phyloP scores from a whole-genome alignment of 1,140 invertebrate species.

The Phthorimaea operculella region DNA sequence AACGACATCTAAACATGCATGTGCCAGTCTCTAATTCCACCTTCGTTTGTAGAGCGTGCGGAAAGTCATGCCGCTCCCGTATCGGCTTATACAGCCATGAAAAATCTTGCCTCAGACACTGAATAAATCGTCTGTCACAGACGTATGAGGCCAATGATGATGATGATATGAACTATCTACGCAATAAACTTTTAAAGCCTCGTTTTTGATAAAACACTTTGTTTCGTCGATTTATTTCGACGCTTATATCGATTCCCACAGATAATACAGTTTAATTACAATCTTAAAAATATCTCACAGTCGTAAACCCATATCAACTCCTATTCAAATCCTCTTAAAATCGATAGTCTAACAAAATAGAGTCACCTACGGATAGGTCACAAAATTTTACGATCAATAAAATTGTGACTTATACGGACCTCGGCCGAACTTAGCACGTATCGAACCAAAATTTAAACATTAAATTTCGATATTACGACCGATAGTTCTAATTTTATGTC shows the following conservation, averaged over 20 bases:
- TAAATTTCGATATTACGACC: conserved; percentile 57
- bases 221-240: not conserved
- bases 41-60: too few species aligned
- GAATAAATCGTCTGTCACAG: too few species aligned
- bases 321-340: conserved; percentile 34
- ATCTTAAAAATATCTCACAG: conserved; percentile 16
- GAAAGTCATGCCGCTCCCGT: too few species aligned
- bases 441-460: conserved; percentile 37
- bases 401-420: conserved; percentile 48
- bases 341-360: conserved; percentile 48
- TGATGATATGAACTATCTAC: too few species aligned
- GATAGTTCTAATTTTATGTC: conserved; percentile 53
- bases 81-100: too few species aligned
- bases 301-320: conserved; percentile 24
- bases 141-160: too few species aligned
- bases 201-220: not conserved
- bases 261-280: conserved; percentile 36
- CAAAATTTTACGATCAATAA: conserved; percentile 59
- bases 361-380: conserved; percentile 46
- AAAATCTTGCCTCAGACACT: too few species aligned
- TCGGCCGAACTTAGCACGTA: conserved; percentile 37
- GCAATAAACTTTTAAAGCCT: not conserved
- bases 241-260: not conserved
- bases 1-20: too few species aligned
- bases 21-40: too few species aligned